These are phyloP conservation scores for Lipophrys pholis DNA, from an alignment of 2,113 vertebrate species.

Conservation along the genomic window DNA sequence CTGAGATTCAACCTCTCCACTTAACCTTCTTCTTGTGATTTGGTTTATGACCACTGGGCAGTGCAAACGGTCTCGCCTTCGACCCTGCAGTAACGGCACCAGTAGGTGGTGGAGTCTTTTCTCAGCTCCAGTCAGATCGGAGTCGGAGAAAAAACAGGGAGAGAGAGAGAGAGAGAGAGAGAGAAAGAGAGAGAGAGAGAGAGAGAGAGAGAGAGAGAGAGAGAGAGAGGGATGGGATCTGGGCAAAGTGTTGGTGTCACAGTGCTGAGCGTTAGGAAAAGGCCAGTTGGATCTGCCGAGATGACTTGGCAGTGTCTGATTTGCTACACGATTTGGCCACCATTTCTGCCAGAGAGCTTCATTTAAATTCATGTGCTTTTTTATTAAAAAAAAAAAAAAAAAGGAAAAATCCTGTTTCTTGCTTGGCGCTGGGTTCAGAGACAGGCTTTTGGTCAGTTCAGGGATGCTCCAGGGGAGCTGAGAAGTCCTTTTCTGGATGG, in stretches of 20 bases:
- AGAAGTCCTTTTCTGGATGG: background rate
- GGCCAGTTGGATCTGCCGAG: slow-evolving; percentile 64
- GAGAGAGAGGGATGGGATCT: slow-evolving; percentile 8
- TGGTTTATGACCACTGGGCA: slow-evolving; percentile 34
- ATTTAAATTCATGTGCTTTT: slow-evolving; percentile 63
- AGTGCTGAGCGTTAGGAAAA: slow-evolving; percentile 54
- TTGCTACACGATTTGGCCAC: slow-evolving; percentile 68
- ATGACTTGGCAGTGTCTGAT: slow-evolving; percentile 65
- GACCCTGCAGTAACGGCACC: slow-evolving; percentile 42
- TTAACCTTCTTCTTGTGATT: slow-evolving; percentile 52
- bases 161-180: slow-evolving; percentile 13
- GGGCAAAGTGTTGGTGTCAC: slow-evolving; percentile 59
- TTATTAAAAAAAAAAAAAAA: slow-evolving; percentile 1
- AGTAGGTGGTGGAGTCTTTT: slow-evolving; percentile 38
- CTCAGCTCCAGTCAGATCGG: slow-evolving; percentile 37
- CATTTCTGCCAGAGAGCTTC: slow-evolving; percentile 49
- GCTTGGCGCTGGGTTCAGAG: slow-evolving; percentile 14
- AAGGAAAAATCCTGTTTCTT: slow-evolving; percentile 13
- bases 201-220: background rate
- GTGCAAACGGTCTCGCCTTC: slow-evolving; percentile 33
- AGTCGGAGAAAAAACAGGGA: slow-evolving; percentile 37
- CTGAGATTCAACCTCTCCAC: slow-evolving; percentile 36
- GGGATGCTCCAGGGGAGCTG: slow-evolving; percentile 13
- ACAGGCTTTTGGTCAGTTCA: slow-evolving; percentile 8
- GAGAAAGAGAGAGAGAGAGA: too few species aligned